phyloP scores from a whole-genome alignment of 2,888 invertebrate genomes.

The Caenorhabditis zanzibari region DNA sequence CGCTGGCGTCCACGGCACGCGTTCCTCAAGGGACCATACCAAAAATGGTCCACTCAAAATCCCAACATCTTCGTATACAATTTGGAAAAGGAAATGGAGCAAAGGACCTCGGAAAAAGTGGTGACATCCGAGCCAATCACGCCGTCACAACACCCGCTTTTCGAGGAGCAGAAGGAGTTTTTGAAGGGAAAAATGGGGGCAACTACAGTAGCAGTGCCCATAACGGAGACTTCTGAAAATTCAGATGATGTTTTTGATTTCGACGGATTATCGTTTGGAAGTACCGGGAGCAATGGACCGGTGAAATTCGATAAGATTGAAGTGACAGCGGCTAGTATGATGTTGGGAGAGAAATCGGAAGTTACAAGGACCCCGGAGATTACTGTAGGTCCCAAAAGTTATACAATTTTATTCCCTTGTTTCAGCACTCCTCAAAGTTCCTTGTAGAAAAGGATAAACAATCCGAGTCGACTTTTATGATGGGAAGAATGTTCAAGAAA shows the following conservation, averaged over 20 bases:
- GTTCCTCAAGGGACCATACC: slow-evolving; percentile 65
- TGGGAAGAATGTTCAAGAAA: slow-evolving; percentile 67
- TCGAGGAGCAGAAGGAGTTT: slow-evolving; percentile 63
- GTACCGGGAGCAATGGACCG: not conserved
- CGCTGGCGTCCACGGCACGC: slow-evolving; percentile 72
- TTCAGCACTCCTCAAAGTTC: slow-evolving; percentile 61
- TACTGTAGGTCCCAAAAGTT: slow-evolving; percentile 2
- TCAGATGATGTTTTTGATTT: slow-evolving; percentile 58
- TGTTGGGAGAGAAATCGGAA: slow-evolving; percentile 40
- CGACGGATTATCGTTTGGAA: slow-evolving; percentile 21
- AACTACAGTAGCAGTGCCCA: not conserved
- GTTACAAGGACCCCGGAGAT: slow-evolving; percentile 35
- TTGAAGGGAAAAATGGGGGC: slow-evolving; percentile 36
- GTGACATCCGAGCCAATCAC: slow-evolving; percentile 51
- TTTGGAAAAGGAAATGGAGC: slow-evolving; percentile 48
- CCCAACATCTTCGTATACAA: slow-evolving; percentile 57
- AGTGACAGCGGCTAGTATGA: slow-evolving; percentile 47
- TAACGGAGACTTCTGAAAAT: slow-evolving; percentile 53
- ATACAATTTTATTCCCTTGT: not conserved
- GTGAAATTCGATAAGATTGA: slow-evolving; percentile 34
- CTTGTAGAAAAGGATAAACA: slow-evolving; percentile 41
- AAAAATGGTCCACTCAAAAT: slow-evolving; percentile 32
- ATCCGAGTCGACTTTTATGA: slow-evolving; percentile 41
- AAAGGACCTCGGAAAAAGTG: slow-evolving; percentile 35
- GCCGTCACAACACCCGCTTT: slow-evolving; percentile 59